phyloP scores from a whole-genome alignment of 1,140 invertebrate genomes.

The Pantala flavescens region DNA sequence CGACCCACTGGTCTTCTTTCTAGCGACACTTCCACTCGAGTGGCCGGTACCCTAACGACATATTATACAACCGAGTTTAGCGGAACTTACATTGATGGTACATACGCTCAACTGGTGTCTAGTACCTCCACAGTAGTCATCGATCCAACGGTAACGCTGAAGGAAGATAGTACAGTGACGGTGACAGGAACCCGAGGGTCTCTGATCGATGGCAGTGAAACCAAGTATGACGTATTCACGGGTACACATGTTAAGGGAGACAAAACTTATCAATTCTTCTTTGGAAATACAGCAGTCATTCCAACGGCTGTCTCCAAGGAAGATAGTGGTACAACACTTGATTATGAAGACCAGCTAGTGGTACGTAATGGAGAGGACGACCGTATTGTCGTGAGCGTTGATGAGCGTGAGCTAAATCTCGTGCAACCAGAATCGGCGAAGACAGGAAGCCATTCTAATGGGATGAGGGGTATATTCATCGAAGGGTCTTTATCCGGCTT shows the following conservation, averaged over 20 bases:
- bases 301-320: conserved; percentile 5
- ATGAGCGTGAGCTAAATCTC: conserved; percentile 22
- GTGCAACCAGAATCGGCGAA: not conserved
- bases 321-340: conserved; percentile 16
- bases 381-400: conserved; percentile 27
- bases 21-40: conserved; percentile 29
- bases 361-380: conserved; percentile 25
- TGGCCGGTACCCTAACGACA: conserved; percentile 29
- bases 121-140: conserved; percentile 24
- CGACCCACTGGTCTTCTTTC: conserved; percentile 35
- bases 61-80: conserved; percentile 32
- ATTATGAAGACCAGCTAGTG: conserved; percentile 19
- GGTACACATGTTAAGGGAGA: conserved; percentile 29
- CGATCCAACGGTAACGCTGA: not conserved
- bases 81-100: conserved; percentile 34
- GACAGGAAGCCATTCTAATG: not conserved
- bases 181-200: conserved; percentile 29
- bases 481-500: not conserved
- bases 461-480: not conserved
- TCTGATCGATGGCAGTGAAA: conserved; percentile 26
- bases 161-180: conserved; percentile 26
- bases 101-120: conserved; percentile 33
- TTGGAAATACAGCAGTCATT: conserved; percentile 27
- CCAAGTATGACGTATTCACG: conserved; percentile 31
- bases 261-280: conserved; percentile 32